Evolutionary conservation across 1,140 invertebrate species (phyloP), one percentile per base, ranked within the genome.

Genomic region (Drosophila bifasciata): DNA sequence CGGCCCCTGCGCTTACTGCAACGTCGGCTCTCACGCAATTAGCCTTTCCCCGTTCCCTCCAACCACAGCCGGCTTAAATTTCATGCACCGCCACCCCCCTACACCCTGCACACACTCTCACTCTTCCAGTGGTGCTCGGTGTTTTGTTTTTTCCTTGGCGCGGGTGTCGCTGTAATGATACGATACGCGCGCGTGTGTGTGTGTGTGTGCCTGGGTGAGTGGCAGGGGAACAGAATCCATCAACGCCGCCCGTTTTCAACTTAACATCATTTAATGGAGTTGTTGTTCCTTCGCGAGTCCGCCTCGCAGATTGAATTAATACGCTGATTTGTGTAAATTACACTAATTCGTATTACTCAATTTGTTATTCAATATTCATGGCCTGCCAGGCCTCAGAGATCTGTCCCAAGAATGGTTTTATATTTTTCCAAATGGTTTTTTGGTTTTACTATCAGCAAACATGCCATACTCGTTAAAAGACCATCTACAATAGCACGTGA

Each of bases 261-360:
- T 85, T 81, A 81, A 81, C 85, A 73, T 81, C 74, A 85, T 48
- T 71, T 86, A 88, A 86, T 86, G 83, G 77, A 86, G 78, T 76
- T 58, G 73, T 78, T 84, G 71, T 76, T 80, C 60, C 67, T 68
- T 59, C 39, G 28, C 43, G 48, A 23, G 75, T 44, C 60, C 55
- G 68, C 59, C 73, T 68, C 61, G 45, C 69, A 72, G 78, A 86
- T 86, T 86, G 83, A 88, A 88, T 88, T 88, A 89, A 89, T 88
- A 61, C 60, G 60, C 62, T 84, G 71, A 88, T 83, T 84, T 88
- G 83, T 89, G 83, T 88, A 88, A 89, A 89, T 86, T 86, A 86
- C 78, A 88, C 78, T 88, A 88, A 86, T 86, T 88, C 84, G 59
- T 76, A 78, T 86, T 88, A 86, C 79, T 83, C 83, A 86, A 88